Base-by-base conservation (phyloP, 1,140 invertebrate genomes). In the Ceratoteleas bidentatus region DNA sequence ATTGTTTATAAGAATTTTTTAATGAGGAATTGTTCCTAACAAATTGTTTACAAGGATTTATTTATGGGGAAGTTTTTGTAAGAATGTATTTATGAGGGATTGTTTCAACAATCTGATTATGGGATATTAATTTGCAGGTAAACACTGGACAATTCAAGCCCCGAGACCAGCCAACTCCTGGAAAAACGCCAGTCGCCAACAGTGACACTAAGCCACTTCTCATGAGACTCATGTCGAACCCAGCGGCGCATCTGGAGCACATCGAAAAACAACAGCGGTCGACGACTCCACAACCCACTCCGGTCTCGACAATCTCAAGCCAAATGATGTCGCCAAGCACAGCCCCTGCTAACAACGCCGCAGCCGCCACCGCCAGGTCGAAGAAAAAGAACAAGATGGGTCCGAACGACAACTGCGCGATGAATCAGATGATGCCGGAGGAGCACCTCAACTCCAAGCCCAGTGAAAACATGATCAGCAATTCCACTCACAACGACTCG, bases 261-360 rank as follows among this genome's bases (percentile, higher is more conserved):
- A 96, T 98, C 85, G 97, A 98, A 85, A 96, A 96, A 77, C 96
- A 96, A 82, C 96, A 97, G 84, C 92, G 95, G 54, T 95, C 94
- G 40, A 93, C 93, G 61, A 96, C 94, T 9, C 95, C 94, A 11
- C 94, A 93, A 57, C 89, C 90, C 15, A 85, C 81, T 33, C 57
- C 75, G 50, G 73, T 47, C n/a, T 74, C 84, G 10, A 73, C 85
- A 5, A 65, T 79, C 24, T 1, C 24, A 24, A 24, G n/a, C 4
- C 86, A 90, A 24, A 6, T 82, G 16, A 62, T 75, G 38, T 68
- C 87, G 0, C 58, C 82, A 7, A 49, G 61, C 15, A 36, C 80
- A 10, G 50, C 81, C 8, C 11, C 73, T 5, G 43, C 79, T 15
- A 88, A 87, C 43, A 87, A 81, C n/a, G 52, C 4, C 4, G 24